Conservation (phyloP, 2,888 invertebrate species). For the Yponomeuta evonymella region DNA sequence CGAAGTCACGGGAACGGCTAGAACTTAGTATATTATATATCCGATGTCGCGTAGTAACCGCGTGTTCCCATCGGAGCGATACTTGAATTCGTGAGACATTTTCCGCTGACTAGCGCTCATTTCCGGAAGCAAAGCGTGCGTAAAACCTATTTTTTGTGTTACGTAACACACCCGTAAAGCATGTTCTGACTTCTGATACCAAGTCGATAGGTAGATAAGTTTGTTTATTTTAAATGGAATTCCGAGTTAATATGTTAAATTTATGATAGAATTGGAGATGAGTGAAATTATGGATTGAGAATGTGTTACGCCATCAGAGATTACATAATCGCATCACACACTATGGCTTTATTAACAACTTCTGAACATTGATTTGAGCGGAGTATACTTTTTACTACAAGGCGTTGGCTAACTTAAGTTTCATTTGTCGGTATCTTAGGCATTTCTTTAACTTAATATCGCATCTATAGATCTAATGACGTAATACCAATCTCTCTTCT, state of each 20-base stretch:
- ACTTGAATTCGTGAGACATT: constrained; percentile 40
- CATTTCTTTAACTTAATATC: too few species aligned
- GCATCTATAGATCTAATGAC: too few species aligned
- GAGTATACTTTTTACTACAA: neutral
- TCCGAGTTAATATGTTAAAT: neutral
- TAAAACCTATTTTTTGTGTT: neutral
- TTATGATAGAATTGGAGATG: neutral
- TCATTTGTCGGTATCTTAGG: too few species aligned
- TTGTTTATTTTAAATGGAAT: neutral
- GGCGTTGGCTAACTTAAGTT: too few species aligned
- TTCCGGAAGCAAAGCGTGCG: constrained; percentile 28
- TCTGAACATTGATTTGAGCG: neutral
- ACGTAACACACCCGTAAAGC: neutral
- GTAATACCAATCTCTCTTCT: too few species aligned
- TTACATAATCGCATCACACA: neutral
- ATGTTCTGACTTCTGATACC: neutral
- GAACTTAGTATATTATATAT: neutral
- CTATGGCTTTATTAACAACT: neutral
- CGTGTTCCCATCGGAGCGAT: neutral
- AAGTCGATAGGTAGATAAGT: neutral
- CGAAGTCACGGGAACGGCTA: too few species aligned
- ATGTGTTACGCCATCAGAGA: neutral
- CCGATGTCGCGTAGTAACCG: neutral
- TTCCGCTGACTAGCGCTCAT: constrained; percentile 38
- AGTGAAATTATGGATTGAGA: neutral